These are phyloP conservation scores for Nephrotoma appendiculata DNA, from an alignment of 2,888 invertebrate genomes.

Conservation along the genomic window DNA sequence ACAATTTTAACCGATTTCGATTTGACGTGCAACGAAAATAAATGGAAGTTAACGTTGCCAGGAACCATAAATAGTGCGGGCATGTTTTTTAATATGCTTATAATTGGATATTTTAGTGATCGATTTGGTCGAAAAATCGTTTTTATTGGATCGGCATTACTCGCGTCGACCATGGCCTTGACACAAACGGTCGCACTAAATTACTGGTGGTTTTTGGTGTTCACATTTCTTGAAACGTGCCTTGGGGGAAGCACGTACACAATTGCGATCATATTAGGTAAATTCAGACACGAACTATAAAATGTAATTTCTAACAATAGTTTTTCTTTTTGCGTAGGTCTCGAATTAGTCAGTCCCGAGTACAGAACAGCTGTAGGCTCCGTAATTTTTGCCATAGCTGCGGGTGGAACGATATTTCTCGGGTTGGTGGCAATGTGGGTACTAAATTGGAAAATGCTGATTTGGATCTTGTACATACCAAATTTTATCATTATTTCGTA, in stretches of 20 bases:
- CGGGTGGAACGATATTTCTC: not conserved
- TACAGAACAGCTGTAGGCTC: not conserved
- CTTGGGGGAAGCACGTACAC: not conserved
- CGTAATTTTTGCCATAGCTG: not conserved
- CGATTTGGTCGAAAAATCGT: slow-evolving; percentile 29
- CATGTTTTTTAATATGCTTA: slow-evolving; percentile 46
- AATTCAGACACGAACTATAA: not conserved
- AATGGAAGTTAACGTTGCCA: slow-evolving; percentile 49
- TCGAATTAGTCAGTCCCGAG: not conserved
- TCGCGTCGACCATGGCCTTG: not conserved
- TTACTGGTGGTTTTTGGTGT: not conserved
- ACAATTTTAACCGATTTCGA: not conserved
- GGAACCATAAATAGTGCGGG: slow-evolving; percentile 50
- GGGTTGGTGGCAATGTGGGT: not conserved
- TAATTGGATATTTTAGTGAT: slow-evolving; percentile 49
- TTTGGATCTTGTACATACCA: not conserved
- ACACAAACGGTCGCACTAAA: not conserved
- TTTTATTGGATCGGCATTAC: not conserved
- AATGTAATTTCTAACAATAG: not conserved
- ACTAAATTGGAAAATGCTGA: not conserved
- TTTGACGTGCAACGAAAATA: slow-evolving; percentile 18
- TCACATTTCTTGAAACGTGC: not conserved
- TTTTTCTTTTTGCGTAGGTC: not conserved
- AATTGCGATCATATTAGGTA: not conserved
- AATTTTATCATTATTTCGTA: slow-evolving; percentile 26